Percentiles rank a stretch among this genome's conserved stretches.
Conservation (phyloP, 2,113 vertebrate genomes). For the Syrmaticus mikado region DNA sequence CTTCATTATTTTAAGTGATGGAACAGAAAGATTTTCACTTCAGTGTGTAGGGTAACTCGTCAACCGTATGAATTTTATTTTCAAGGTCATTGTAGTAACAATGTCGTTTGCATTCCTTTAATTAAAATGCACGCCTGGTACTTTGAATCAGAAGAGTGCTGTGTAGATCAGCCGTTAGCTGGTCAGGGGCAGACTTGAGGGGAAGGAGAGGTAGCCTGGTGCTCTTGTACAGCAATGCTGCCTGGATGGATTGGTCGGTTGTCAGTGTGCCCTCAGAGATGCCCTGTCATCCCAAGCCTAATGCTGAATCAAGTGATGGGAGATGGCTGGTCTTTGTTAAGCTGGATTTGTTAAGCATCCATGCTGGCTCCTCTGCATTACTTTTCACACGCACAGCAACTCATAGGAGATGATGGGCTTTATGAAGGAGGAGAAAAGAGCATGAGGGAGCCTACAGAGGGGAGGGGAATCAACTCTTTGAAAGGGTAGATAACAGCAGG, state of each 20-base stretch:
- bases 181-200: neutral
- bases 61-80: neutral
- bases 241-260: neutral
- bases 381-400: neutral
- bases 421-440: neutral
- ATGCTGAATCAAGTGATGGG: neutral
- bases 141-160: neutral
- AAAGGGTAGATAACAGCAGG: too few species aligned
- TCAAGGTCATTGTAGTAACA: accelerated
- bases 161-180: neutral
- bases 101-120: neutral
- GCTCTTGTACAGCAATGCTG: neutral
- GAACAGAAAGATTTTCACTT: neutral
- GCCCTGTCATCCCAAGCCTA: neutral
- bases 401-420: neutral
- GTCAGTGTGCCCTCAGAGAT: neutral
- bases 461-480: too few species aligned
- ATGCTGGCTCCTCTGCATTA: neutral
- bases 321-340: neutral
- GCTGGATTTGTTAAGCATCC: neutral
- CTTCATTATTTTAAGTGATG: neutral
- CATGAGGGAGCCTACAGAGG: too few species aligned
- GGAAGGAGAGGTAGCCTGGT: neutral
- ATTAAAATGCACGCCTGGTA: neutral
- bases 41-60: neutral